A percentile compares a stretch with the other conserved stretches of the same genome.
Evolutionary conservation across 2,113 vertebrate species (phyloP).

Genomic region (Odocoileus virginianus): DNA sequence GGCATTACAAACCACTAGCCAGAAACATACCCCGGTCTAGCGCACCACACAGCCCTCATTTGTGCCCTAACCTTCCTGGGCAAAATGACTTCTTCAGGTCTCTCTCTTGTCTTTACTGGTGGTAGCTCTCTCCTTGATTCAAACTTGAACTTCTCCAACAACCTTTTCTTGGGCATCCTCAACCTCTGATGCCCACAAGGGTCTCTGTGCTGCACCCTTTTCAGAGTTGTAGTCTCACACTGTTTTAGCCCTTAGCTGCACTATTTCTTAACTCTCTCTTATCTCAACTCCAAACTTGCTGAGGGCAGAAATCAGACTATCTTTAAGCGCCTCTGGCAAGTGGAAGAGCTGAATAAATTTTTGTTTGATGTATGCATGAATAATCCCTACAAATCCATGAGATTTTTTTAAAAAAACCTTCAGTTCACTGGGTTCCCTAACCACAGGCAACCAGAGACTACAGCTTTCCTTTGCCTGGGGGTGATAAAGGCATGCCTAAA

Average conservation of each 20-base stretch:
- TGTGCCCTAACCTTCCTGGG: neutral
- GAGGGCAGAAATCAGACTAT: neutral
- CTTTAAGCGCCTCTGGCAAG: neutral
- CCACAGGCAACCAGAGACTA: constrained; percentile 8
- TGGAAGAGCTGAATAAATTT: neutral
- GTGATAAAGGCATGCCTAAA: constrained; percentile 42
- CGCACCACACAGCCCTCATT: constrained; percentile 27
- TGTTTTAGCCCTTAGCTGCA: neutral
- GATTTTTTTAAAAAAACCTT: neutral
- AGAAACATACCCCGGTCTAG: neutral
- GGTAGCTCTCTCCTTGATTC: neutral
- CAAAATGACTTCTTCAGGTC: neutral
- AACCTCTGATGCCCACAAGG: neutral
- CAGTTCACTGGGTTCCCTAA: neutral
- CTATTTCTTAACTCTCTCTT: neutral
- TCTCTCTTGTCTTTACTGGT: neutral
- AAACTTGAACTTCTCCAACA: neutral
- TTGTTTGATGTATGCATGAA: neutral
- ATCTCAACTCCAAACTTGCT: constrained; percentile 28
- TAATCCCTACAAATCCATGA: neutral
- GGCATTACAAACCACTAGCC: constrained; percentile 19
- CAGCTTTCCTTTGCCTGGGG: neutral
- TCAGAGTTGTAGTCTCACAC: neutral
- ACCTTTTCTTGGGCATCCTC: neutral
- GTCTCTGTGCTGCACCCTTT: neutral